phyloP scores from a whole-genome alignment of 2,113 vertebrate species.

The Argyrosomus japonicus region DNA sequence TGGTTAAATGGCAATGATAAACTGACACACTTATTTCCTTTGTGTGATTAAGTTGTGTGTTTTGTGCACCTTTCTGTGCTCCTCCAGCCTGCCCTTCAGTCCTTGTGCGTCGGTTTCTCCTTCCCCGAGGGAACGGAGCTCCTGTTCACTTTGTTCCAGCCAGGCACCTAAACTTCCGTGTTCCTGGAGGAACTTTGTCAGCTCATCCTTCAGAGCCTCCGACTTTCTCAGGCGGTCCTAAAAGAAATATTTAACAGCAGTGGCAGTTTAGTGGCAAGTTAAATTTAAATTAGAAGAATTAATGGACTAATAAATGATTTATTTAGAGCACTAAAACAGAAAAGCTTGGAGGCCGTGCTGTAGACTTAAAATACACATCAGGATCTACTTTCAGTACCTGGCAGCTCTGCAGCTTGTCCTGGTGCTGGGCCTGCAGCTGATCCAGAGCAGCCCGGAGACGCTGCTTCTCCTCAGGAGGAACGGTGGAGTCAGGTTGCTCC shows the following conservation, averaged over 20 bases:
- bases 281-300: neutral
- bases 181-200: slow-evolving; percentile 93
- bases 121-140: slow-evolving; percentile 84
- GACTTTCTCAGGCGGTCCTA: slow-evolving; percentile 86
- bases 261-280: neutral
- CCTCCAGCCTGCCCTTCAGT: slow-evolving; percentile 82
- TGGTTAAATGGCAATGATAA: neutral
- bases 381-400: slow-evolving; percentile 75
- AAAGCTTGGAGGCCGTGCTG: neutral
- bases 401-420: slow-evolving; percentile 82
- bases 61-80: slow-evolving; percentile 84
- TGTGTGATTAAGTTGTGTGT: neutral
- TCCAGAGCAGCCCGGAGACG: slow-evolving; percentile 84
- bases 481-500: slow-evolving; percentile 87
- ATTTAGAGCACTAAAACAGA: neutral
- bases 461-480: slow-evolving; percentile 85
- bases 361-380: neutral
- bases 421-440: slow-evolving; percentile 86
- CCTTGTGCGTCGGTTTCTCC: slow-evolving; percentile 80
- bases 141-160: slow-evolving; percentile 90
- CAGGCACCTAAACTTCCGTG: slow-evolving; percentile 88
- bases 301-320: neutral
- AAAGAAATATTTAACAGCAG: slow-evolving; percentile 15
- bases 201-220: slow-evolving; percentile 90
- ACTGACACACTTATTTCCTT: neutral